Percentiles rank a stretch among this genome's conserved stretches.
Evolutionary conservation across 2,113 vertebrate species (phyloP).

Genomic region (Phaethon lepturus): DNA sequence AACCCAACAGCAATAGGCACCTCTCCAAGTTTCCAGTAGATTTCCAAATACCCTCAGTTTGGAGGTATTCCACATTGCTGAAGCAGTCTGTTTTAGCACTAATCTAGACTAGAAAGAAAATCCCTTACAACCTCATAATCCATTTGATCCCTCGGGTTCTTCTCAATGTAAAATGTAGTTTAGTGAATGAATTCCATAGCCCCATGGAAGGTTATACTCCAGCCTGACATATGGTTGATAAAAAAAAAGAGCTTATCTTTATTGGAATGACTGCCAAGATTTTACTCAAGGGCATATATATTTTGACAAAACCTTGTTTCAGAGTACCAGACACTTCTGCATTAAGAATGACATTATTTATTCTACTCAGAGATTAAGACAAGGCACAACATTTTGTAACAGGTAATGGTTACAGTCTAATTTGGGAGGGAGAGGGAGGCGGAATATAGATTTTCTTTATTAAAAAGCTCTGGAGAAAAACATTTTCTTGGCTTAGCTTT

Average conservation of each 20-base stretch:
- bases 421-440: neutral
- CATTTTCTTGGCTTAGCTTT: neutral
- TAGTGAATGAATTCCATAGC: neutral
- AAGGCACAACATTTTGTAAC: neutral
- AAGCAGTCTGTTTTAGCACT: neutral
- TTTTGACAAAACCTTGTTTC: neutral
- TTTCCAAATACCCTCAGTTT: neutral
- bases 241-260: neutral
- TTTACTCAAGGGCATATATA: neutral
- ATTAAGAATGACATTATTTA: neutral
- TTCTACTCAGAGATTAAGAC: neutral
- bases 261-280: neutral
- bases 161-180: neutral
- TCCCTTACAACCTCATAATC: neutral
- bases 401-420: neutral
- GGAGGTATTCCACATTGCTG: neutral
- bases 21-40: neutral
- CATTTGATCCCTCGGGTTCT: neutral
- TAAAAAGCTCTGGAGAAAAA: neutral
- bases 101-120: neutral
- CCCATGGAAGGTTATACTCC: neutral
- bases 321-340: neutral
- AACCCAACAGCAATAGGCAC: neutral
- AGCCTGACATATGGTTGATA: neutral
- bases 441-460: neutral